Evolutionary conservation across 2,888 invertebrate species (phyloP), one percentile per base, ranked within the genome.

Genomic region (Chymomyza fuscimana): DNA sequence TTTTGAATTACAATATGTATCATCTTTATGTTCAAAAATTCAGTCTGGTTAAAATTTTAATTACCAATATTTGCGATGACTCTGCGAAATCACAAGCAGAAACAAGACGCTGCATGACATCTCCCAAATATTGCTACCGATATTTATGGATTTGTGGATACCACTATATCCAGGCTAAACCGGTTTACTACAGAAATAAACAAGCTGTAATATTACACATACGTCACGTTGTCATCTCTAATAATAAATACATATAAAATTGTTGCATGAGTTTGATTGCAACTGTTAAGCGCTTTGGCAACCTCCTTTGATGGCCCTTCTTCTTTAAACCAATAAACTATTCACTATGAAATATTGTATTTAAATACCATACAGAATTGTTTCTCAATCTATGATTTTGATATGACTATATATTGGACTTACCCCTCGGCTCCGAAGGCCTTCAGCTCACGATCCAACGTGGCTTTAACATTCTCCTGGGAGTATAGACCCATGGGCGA

Each of bases 401-500:
- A 83, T 76, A 70, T 76, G 66, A 32, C 32, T 32, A 5, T 32
- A 74, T 73, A 63, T 60, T 9, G 63, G 63, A 89, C 95, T 94
- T 92, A 97, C 96, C 96, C 96, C 83, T 96, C 94, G 82, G 95
- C 94, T 85, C 96, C 96, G 87, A 96, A 93, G 88, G 96, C 94
- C 92, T 95, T 94, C 80, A 96, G 93, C 91, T 97, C 96, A 86
- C 95, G 95, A 90, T 94, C 94, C 86, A 97, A 93, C 50, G 96
- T 95, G 91, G 96, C 96, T 91, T 95, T 94, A 80, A 97, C 95
- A 91, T 96, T 95, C 89, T 95, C 93, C 87, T 95, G 95, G 51
- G 97, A 97, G 92, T 97, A 97, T 69, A 97, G 93, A 91, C 95
- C 95, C 89, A 97, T 96, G 78, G 97, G 97, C 80, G 96, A 96